phyloP scores from a whole-genome alignment of 2,113 vertebrate species.

The Chloebia gouldiae region DNA sequence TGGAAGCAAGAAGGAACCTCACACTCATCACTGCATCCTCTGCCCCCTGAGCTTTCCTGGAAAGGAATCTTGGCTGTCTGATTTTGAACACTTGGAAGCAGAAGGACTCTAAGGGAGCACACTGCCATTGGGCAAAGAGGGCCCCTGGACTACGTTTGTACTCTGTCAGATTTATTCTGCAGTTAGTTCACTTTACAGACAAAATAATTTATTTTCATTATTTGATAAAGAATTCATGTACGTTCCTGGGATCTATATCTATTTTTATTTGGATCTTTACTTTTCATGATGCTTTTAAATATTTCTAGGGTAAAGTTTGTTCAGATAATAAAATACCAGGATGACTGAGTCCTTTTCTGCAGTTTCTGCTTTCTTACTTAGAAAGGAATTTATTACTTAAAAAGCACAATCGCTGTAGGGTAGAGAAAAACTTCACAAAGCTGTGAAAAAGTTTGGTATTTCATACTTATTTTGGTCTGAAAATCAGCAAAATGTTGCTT shows the following conservation, averaged over 20 bases:
- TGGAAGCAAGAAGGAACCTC: background rate
- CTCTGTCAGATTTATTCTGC: background rate
- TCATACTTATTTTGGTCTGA: background rate
- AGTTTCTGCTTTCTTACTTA: background rate
- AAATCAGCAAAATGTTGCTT: background rate
- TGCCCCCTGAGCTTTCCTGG: background rate
- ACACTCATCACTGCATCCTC: background rate
- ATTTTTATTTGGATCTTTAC: background rate
- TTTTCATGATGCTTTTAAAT: background rate
- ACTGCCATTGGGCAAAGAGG: background rate
- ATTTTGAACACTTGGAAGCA: background rate
- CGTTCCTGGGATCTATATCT: fast-evolving
- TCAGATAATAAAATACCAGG: background rate
- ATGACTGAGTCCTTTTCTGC: background rate
- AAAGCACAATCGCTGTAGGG: background rate
- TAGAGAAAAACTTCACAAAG: background rate
- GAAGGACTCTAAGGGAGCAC: background rate
- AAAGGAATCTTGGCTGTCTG: background rate
- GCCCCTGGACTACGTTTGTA: background rate
- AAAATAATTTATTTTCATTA: background rate
- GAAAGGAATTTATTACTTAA: background rate
- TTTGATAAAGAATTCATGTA: background rate
- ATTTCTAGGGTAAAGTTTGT: background rate
- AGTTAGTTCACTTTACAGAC: background rate
- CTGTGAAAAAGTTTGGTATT: background rate